phyloP scores from a whole-genome alignment of 2,888 invertebrate genomes.

The Stegana nigrithorax region DNA sequence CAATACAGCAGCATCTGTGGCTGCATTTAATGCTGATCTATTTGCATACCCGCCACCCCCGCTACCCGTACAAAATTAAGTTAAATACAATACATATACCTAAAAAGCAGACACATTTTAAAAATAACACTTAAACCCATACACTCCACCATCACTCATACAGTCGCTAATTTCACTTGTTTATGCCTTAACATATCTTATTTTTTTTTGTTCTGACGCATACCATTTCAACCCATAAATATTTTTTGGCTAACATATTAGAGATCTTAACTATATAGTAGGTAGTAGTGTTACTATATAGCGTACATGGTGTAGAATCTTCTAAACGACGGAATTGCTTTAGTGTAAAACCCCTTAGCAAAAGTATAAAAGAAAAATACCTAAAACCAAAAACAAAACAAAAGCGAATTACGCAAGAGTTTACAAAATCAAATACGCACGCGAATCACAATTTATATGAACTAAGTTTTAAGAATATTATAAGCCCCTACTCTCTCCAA shows the following conservation, averaged over 20 bases:
- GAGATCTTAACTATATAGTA: conserved; percentile 49
- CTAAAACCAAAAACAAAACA: neutral
- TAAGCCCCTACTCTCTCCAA: too few species aligned
- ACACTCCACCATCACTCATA: too few species aligned
- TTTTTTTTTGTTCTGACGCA: neutral
- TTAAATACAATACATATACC: conserved; percentile 32
- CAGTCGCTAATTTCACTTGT: too few species aligned
- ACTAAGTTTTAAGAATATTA: too few species aligned
- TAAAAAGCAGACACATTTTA: too few species aligned
- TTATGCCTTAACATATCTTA: too few species aligned
- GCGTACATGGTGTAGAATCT: conserved; percentile 2
- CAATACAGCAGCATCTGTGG: conserved; percentile 39
- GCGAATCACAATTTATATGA: too few species aligned
- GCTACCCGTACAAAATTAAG: conserved; percentile 67
- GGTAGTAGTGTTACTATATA: conserved; percentile 28
- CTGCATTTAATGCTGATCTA: conserved; percentile 46
- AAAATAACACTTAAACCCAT: too few species aligned
- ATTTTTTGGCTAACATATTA: conserved; percentile 57
- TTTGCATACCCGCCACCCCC: conserved; percentile 68
- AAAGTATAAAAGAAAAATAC: too few species aligned
- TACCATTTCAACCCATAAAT: conserved; percentile 24
- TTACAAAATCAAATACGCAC: neutral
- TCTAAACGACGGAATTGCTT: conserved; percentile 29
- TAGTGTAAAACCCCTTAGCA: conserved; percentile 46
- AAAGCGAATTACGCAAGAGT: neutral